Evolutionary conservation across 2,888 invertebrate genomes (phyloP), one percentile per base, ranked within the genome.

Genomic region (Cephus pulcher): DNA sequence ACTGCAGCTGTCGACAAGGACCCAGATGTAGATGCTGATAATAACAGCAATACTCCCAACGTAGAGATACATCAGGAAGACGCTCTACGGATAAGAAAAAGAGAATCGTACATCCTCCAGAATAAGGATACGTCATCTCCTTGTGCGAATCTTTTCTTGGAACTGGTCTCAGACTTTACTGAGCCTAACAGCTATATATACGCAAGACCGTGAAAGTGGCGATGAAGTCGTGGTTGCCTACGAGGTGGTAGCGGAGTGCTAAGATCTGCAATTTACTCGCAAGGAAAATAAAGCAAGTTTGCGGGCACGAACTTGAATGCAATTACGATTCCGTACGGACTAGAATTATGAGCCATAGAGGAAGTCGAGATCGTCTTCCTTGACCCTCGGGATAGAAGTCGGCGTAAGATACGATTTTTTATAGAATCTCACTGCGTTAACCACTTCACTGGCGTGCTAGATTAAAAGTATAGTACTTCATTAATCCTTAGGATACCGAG

Each of bases 21-120:
- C 93, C 90, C 93, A 93, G 80, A 93, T 91, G 89, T 93, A 93
- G 84, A 93, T 93, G 84, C 92, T 92, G 84, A 93, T 92, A 83
- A 93, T 93, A 78, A 93, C 93, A 4, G 93, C 91, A 80, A 93
- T 93, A 81, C 93, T 93, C 3, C 93, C 93, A 76, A 93, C 92
- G 88, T 93, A 93, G 70, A 93, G 90, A 84, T 93, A 93, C 91
- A 93, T 92, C 82, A 93, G 89, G 83, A 93, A 93, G 76, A 93
- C 88, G 23, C 93, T 92, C 93, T 93, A 9, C 23, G 56, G 23
- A 56, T 56, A 56, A 56, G 56, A 56, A 23, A 23, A 56, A 23
- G 23, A 9, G 9, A 56, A 56, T 23, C 15, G 1, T 40, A 56
- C 23, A 56, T 56, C 56, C 56, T 56, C 9, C 56, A 56, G 56